Evolutionary conservation across 2,113 vertebrate species (phyloP).

Genomic region (Erythrolamprus reginae): DNA sequence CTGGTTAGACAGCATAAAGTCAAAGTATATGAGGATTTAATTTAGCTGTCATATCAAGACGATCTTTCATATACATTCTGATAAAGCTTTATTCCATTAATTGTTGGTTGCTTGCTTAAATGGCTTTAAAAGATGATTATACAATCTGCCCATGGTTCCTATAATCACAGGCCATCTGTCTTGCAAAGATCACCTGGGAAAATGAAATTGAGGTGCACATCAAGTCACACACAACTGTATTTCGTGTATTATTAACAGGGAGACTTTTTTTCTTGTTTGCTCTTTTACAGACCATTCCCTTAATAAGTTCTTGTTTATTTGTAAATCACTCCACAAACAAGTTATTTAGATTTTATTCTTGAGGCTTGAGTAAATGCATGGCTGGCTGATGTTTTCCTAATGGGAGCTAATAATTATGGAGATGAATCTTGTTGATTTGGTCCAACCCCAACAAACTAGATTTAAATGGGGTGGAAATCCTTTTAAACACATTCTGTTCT

Average conservation of each 20-base stretch:
- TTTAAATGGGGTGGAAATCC: not conserved
- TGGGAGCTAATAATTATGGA: not conserved
- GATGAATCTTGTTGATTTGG: not conserved
- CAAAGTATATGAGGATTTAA: not conserved
- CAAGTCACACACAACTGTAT: not conserved
- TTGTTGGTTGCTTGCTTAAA: not conserved
- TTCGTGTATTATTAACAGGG: not conserved
- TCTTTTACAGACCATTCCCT: not conserved
- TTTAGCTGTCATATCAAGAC: not conserved
- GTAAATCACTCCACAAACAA: not conserved
- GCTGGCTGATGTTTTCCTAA: not conserved
- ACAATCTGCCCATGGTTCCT: not conserved
- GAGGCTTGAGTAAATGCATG: not conserved
- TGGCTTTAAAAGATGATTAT: not conserved
- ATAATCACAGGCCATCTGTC: not conserved
- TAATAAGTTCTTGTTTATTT: not conserved
- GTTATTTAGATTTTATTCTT: not conserved
- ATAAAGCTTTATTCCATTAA: not conserved
- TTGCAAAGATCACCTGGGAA: not conserved
- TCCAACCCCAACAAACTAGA: not conserved
- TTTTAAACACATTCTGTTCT: not conserved
- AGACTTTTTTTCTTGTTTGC: not conserved
- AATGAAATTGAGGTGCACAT: not conserved
- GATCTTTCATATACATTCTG: not conserved
- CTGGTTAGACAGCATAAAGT: not conserved